Evolutionary conservation across 1,140 invertebrate species (phyloP).

Genomic region (Theocolax elegans): DNA sequence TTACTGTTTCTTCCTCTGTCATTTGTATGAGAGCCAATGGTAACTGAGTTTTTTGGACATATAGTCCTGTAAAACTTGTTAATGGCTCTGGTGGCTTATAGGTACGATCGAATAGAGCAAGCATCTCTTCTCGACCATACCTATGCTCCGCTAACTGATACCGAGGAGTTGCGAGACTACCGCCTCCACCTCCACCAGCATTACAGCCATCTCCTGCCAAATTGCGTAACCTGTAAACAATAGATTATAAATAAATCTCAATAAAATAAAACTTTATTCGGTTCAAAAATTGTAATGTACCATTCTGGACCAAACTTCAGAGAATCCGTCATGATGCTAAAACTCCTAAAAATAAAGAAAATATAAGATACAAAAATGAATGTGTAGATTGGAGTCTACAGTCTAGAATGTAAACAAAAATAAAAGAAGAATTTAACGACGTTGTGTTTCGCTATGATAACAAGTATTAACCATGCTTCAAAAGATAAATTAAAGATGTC

Average conservation of each 20-base stretch:
- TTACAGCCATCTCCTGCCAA: conserved; percentile 69
- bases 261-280: neutral
- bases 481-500: no score
- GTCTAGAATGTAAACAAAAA: neutral
- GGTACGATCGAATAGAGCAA: conserved; percentile 81
- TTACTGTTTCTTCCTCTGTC: conserved; percentile 85
- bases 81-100: conserved; percentile 76
- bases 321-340: conserved; percentile 74
- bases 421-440: neutral
- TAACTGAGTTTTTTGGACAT: conserved; percentile 79
- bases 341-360: conserved; percentile 53
- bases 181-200: conserved; percentile 62
- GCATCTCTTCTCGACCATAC: conserved; percentile 90
- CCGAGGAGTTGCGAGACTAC: conserved; percentile 61
- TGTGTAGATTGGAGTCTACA: neutral
- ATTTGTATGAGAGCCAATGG: conserved; percentile 81
- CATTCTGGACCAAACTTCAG: conserved; percentile 82
- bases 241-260: neutral
- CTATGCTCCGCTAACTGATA: conserved; percentile 80
- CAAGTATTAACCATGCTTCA: no score
- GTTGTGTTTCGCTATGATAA: no score
- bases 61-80: conserved; percentile 74
- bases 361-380: neutral
- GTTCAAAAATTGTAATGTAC: conserved; percentile 50
- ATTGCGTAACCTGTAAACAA: conserved; percentile 71